Evolutionary conservation across 2,888 invertebrate genomes (phyloP).

Genomic region (Drymonia ruficornis): DNA sequence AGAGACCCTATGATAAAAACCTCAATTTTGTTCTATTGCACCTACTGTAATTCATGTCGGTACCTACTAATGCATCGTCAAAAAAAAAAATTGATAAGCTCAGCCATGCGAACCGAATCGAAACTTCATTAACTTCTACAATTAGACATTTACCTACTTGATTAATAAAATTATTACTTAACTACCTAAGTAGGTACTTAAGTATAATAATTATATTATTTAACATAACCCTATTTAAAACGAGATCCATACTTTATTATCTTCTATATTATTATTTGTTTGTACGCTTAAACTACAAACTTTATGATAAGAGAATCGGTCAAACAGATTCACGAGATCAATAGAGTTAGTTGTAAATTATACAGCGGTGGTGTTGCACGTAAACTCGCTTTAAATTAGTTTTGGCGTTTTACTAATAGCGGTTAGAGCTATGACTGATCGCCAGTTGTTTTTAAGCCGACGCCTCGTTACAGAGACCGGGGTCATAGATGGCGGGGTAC

Average conservation of each 20-base stretch:
- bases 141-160: no score
- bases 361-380: slow-evolving; percentile 41
- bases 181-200: no score
- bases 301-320: slow-evolving; percentile 29
- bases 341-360: slow-evolving; percentile 43
- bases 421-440: slow-evolving; percentile 52
- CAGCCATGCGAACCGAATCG: no score
- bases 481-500: slow-evolving; percentile 84
- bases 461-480: slow-evolving; percentile 80
- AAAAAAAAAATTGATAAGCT: no score
- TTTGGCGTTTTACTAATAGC: slow-evolving; percentile 14
- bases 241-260: background rate
- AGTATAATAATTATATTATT: no score
- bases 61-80: no score
- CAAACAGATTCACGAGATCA: slow-evolving; percentile 28
- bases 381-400: slow-evolving; percentile 25
- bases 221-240: background rate
- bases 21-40: no score
- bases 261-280: slow-evolving; percentile 33
- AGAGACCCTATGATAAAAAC: no score
- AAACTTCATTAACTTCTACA: no score
- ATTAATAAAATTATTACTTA: no score
- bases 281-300: slow-evolving; percentile 13
- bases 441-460: slow-evolving; percentile 74
- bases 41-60: no score